Base-by-base conservation (phyloP, 2,888 invertebrate species). In the Sphaerophoria taeniata region DNA sequence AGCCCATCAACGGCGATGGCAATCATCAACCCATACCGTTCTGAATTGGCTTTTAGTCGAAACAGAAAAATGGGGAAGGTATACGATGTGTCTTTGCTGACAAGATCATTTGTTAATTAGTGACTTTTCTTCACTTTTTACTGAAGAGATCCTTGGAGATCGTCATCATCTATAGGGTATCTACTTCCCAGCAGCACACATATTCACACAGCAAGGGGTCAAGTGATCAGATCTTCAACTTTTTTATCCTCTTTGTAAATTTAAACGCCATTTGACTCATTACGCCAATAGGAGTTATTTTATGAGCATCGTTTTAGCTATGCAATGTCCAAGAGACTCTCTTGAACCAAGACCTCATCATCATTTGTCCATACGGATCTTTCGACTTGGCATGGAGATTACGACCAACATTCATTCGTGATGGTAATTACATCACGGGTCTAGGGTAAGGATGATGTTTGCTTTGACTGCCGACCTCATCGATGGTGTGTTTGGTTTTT, bases 381-480 rank as follows among this genome's bases (percentile, higher is more conserved):
- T 71, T 53, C 65, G 70, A 71, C 34, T 67, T 43, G 47, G 14
- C 6, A 16, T 49, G 3, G 7, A 45, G 4, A 5, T 24, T 36
- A 51, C n/a, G 24, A 24, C 1, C 24, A 24, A 24, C 24, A 24
- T 24, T 34, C 9, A 63, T 53, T 69, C 47, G 34, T 43, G 65
- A 83, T 74, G 78, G 83, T 78, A 78, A 83, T 83, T 83, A 83
- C 78, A 83, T 75, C 70, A 70, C 74, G 65, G 51, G 58, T 70
- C 51, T 70, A 65, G 78, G 70, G 83, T 70, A 74, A 74, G 77
- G 79, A 71, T 79, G 75, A 61, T 84, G 84, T 84, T 80, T 84
- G 72, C 84, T 84, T 84, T 79, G 80, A 84, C 84, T 84, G 84
- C 84, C 84, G 80, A 80, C 84, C 84, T 69, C 75, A 80, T 84